phyloP scores from a whole-genome alignment of 1,140 invertebrate genomes.

The Bombus vancouverensis region DNA sequence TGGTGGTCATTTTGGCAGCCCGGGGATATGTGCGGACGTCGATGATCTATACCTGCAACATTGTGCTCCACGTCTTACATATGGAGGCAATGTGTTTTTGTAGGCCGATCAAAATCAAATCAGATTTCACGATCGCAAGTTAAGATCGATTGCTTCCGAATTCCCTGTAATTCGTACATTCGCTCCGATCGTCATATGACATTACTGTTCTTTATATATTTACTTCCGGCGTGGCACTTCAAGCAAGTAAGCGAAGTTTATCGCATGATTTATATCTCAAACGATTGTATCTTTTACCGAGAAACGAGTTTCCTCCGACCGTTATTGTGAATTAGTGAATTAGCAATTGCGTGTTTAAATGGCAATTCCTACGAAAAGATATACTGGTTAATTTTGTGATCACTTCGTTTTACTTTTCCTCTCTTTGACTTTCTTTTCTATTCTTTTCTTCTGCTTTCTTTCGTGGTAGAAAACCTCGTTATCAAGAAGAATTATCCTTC shows the following conservation, averaged over 20 bases:
- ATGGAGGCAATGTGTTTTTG: not conserved
- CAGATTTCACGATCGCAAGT: not conserved
- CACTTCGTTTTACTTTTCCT: not conserved
- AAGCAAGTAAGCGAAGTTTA: not conserved
- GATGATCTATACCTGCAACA: conserved; percentile 36
- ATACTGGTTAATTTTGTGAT: not conserved
- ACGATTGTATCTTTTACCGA: no score
- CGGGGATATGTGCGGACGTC: not conserved
- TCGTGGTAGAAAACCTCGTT: not conserved
- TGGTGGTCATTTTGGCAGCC: conserved; percentile 13
- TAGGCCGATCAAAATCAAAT: not conserved
- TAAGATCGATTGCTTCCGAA: not conserved
- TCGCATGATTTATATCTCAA: not conserved
- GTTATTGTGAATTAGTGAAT: not conserved
- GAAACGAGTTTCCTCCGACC: not conserved
- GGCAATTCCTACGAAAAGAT: not conserved
- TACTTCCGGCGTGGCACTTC: not conserved
- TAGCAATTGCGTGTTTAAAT: not conserved
- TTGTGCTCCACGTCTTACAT: not conserved
- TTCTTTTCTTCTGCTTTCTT: not conserved
- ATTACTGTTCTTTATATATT: no score
- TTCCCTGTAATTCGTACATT: not conserved
- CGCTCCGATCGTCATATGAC: not conserved
- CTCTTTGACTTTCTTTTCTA: no score
- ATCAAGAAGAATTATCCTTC: not conserved